Base-by-base conservation (phyloP, 2,888 invertebrate species). In the Orgyia antiqua region DNA sequence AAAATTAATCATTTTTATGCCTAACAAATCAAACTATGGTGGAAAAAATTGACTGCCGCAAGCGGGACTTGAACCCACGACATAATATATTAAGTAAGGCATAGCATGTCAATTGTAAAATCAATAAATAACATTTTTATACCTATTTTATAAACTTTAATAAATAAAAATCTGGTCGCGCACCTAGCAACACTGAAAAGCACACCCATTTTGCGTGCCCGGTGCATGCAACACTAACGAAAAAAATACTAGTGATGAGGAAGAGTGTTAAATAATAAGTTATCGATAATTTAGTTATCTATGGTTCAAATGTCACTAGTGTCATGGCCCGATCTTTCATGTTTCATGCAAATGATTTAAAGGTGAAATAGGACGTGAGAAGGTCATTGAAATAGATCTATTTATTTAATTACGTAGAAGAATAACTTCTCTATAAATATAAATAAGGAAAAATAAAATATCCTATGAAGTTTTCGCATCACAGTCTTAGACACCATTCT, bases 311-410 rank as follows among this genome's bases (percentile, higher is more conserved):
- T 46, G 64, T 64, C 59, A 49, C 42, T 31, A 35, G 36, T 52
- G 59, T 53, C 57, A 56, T 40, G 39, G 39, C 36, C 37, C 37
- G 42, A 36, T 42, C 42, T 36, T 46, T 52, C 39, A 44, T 37
- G 48, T 45, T 45, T 47, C 41, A 39, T 51, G 53, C 48, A 51
- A 49, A 42, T 44, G 42, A 32, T 15, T 8, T 40, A 70, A 70
- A 77, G 76, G 76, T 74, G 68, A 74, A 50, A 51, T 49, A 59
- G 74, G 75, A 74, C 76, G 36, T 31, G 33, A 4, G n/a, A 19
- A 23, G 10, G 31, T n/a, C n/a, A n/a, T n/a, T n/a, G n/a, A n/a
- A n/a, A n/a, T n/a, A n/a, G n/a, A n/a, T n/a, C n/a, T n/a, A n/a
- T n/a, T n/a, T n/a, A n/a, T n/a, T n/a, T n/a, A n/a, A n/a, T n/a